Base-by-base conservation (phyloP, 2,113 vertebrate species). In the Craseonycteris thonglongyai region DNA sequence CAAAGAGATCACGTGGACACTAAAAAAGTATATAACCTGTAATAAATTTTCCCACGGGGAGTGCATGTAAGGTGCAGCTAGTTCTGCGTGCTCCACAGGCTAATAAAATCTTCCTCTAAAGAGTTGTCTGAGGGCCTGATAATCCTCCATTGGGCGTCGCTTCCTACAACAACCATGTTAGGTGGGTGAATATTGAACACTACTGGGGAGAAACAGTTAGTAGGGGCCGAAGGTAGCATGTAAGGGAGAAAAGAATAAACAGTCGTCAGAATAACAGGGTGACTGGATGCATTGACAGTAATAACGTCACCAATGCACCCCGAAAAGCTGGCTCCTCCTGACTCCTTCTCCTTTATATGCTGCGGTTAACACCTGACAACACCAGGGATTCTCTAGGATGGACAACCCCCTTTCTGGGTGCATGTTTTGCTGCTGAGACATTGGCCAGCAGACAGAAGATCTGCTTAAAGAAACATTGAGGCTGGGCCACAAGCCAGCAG, bases 141-240 rank as follows among this genome's bases (percentile, higher is more conserved):
- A n/a, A n/a, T n/a, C n/a, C n/a, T n/a, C n/a, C n/a, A n/a, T n/a
- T n/a, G n/a, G n/a, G n/a, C n/a, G n/a, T n/a, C n/a, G n/a, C n/a
- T n/a, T n/a, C n/a, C n/a, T n/a, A n/a, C n/a, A n/a, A n/a, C 21
- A 26, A 7, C 42, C 2, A 7, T 5, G 16, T 22, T 1, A 19
- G 42, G 47, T 3, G 74, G 2, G 28, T 24, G 51, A 68, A 87
- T n/a, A 63, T 1, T 7, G 21, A 82, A 13, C 21, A 24, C 26
- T 15, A 0, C 0, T 18, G 19, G 38, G 35, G 54, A 96, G 47
- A 40, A 18, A 22, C 8, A 33, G 78, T 13, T 30, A 12, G 13
- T 0, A 33, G 90, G 40, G n/a, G 56, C 38, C 30, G 38, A n/a
- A 30, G 35, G 79, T 26, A 21, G 75, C 18, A 2, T 16, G 51